Base-by-base conservation (phyloP, 2,888 invertebrate genomes). In the Stenurella melanura region DNA sequence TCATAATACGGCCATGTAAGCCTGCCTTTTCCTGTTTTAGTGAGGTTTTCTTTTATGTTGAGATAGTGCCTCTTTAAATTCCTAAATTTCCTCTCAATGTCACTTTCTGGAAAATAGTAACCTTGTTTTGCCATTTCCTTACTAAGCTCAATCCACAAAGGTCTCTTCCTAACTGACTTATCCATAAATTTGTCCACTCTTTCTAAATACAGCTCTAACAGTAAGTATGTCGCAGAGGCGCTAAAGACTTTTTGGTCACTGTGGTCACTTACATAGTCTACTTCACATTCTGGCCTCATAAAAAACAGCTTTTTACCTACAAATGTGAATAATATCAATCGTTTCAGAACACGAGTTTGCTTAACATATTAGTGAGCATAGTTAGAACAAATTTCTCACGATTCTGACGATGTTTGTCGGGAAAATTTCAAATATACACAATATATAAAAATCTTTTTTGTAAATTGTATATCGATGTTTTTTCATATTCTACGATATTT, bases 221-320 rank as follows among this genome's bases (percentile, higher is more conserved):
- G 15, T 50, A 50, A 15, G 12, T n/a, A 50, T n/a, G 50, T 50
- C 3, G 50, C 50, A n/a, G 50, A 1, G 6, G 50, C 50, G 50
- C 7, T 50, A n/a, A 50, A 50, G 12, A 1, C 3, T n/a, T n/a
- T 50, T n/a, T 50, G 50, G n/a, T 50, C 50, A n/a, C n/a, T n/a
- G 3, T 50, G 50, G 6, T 50, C n/a, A n/a, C 0, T 17, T 50
- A 6, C 0, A 6, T n/a, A 50, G 12, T 50, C 50, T 2, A 50
- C n/a, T n/a, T 50, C 50, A 50, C 50, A 50, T 7, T 50, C 50
- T n/a, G 50, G n/a, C n/a, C n/a, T 50, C n/a, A 50, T 50, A 50
- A 50, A 50, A 15, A 42, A 50, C n/a, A n/a, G 5, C 15, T 2
- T 50, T 50, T n/a, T 15, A n/a, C 1, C 50, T 50, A 17, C 50